Evolutionary conservation across 2,113 vertebrate genomes (phyloP), one percentile per base, ranked within the genome.

Genomic region (Falcunculus frontatus): DNA sequence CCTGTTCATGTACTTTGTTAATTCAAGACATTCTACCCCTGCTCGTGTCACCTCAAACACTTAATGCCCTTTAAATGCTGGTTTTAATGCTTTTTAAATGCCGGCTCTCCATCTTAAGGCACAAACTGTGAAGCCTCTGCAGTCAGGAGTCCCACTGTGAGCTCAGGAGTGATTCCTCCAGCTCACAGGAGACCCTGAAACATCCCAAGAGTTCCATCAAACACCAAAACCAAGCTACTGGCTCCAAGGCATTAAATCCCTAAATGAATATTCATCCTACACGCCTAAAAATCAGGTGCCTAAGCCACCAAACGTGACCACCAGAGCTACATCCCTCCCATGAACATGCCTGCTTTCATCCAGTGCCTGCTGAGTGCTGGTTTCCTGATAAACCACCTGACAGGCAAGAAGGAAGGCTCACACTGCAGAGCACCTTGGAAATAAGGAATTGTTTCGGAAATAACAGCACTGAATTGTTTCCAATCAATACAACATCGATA

Each of bases 381-480:
- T 10, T 27, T 39, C 63, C 76, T 25, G 21, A 22, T 0, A 21
- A 84, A 35, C 3, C 67, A 33, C 10, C 30, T 2, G 0, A 9
- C 21, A 7, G 15, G 39, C 10, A 22, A 68, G 22, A 22, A 39
- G 50, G 46, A 41, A 55, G 1, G 0, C 22, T 64, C 11, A 33
- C 30, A 4, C 50, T 32, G 75, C 63, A 62, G 6, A 84, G 23
- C 11, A 3, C 15, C 33, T 6, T 25, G 37, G 32, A 80, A 46
- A 90, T 29, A 13, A 14, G 29, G 11, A 63, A 50, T 9, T 55
- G 35, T 30, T 77, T 47, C 16, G 17, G 56, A 52, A 90, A 47
- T 5, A 78, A 55, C 11, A 53, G 13, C 42, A 63, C 12, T 19
- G 41, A 47, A 57, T 20, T 47, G 44, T 57, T 83, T 84, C 55